Conservation (phyloP, 2,888 invertebrate species). For the Spilosoma lubricipeda region DNA sequence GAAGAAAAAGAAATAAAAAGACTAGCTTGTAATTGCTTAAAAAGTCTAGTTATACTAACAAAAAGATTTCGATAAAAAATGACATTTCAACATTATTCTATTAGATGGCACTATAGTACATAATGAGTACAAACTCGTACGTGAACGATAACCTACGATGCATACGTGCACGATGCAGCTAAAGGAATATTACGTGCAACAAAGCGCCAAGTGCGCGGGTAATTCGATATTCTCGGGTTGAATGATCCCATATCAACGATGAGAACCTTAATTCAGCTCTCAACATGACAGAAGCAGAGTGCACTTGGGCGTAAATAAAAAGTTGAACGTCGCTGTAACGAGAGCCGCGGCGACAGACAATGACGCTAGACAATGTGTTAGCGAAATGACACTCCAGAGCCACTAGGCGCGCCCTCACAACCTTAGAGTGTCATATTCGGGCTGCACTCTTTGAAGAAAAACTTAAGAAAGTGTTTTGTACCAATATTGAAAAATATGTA, state of each 20-base stretch:
- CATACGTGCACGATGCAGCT: no score
- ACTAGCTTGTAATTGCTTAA: neutral
- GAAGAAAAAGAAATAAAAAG: neutral
- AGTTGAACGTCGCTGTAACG: constrained; percentile 82
- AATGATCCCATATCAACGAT: constrained; percentile 85
- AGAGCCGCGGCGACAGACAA: constrained; percentile 77
- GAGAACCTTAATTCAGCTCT: constrained; percentile 85
- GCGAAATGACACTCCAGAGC: constrained; percentile 77
- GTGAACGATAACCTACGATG: neutral
- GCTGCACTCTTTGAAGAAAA: constrained; percentile 55
- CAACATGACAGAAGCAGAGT: constrained; percentile 79
- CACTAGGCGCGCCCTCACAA: constrained; percentile 72
- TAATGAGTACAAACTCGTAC: neutral
- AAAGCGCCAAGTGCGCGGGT: constrained; percentile 82
- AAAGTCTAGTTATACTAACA: no score
- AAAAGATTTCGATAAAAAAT: neutral
- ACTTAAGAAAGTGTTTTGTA: constrained; percentile 39
- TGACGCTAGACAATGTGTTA: constrained; percentile 83
- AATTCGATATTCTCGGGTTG: constrained; percentile 84
- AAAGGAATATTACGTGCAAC: constrained; percentile 83
- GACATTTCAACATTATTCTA: neutral
- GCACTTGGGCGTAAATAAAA: constrained; percentile 86
- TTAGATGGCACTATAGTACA: neutral
- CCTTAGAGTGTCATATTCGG: constrained; percentile 60
- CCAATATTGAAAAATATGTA: constrained; percentile 45